Percentiles rank a stretch among this genome's conserved stretches.
These are phyloP conservation scores for Phytoseiulus persimilis DNA, from an alignment of 2,888 invertebrate genomes.

Conservation along the genomic window DNA sequence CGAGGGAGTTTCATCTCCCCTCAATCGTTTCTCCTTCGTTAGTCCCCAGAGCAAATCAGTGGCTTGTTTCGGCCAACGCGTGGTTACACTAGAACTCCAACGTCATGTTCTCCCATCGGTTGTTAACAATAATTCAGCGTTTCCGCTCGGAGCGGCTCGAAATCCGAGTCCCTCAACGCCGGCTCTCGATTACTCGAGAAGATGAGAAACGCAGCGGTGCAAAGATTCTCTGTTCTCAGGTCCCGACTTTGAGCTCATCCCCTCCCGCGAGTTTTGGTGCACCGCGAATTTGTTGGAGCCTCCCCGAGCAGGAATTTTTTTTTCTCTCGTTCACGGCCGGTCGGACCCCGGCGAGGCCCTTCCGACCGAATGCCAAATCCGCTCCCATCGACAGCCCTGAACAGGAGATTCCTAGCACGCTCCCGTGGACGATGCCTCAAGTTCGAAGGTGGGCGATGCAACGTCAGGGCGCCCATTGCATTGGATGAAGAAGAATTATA, in stretches of 20 bases:
- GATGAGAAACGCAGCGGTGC: neutral
- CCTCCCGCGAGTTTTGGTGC: neutral
- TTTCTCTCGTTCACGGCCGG: neutral
- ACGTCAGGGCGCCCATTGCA: neutral
- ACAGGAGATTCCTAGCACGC: neutral
- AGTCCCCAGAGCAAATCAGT: neutral
- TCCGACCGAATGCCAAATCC: neutral
- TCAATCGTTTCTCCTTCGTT: neutral
- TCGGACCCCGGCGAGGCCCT: neutral
- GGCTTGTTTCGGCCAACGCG: neutral
- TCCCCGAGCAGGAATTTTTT: neutral
- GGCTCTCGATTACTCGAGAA: neutral
- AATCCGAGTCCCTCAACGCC: neutral
- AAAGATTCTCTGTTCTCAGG: neutral
- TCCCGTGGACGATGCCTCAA: neutral
- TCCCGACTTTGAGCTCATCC: neutral
- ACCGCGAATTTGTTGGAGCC: neutral
- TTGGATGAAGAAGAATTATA: neutral
- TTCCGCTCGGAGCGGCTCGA: neutral
- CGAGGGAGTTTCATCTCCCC: neutral
- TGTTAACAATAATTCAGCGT: neutral
- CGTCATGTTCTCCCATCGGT: neutral
- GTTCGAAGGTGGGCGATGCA: neutral
- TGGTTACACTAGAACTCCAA: no score
- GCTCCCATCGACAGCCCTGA: neutral